These are phyloP conservation scores for Desmophyllum pertusum DNA, from an alignment of 92 coral and sea anemone genomes.

Conservation along the genomic window DNA sequence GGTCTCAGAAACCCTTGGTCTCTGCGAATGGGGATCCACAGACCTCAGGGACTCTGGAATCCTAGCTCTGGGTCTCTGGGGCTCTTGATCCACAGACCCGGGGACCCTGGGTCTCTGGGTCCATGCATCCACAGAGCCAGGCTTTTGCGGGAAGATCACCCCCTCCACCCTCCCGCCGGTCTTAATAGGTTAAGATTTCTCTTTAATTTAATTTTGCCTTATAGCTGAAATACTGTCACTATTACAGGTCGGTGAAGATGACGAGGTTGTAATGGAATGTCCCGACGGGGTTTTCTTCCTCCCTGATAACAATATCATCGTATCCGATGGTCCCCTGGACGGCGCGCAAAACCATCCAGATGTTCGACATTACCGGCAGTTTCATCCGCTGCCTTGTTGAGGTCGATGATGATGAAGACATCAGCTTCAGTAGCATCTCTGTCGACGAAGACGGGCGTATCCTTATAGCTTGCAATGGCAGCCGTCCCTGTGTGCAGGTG, in stretches of 20 bases:
- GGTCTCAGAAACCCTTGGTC: too few species aligned
- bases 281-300: slow-evolving; percentile 80
- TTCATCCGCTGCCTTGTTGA: slow-evolving; percentile 70
- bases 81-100: too few species aligned
- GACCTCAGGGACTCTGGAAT: too few species aligned
- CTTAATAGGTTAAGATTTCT: too few species aligned
- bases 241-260: slow-evolving; percentile 61
- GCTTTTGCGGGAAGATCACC: too few species aligned
- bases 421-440: slow-evolving; percentile 64
- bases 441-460: slow-evolving; percentile 71
- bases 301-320: slow-evolving; percentile 69
- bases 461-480: slow-evolving; percentile 70
- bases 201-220: too few species aligned
- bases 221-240: too few species aligned
- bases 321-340: slow-evolving; percentile 83
- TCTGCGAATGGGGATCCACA: too few species aligned
- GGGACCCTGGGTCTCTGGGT: too few species aligned
- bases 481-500: slow-evolving; percentile 66
- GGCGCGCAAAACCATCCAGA: slow-evolving; percentile 73
- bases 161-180: neutral
- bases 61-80: too few species aligned
- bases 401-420: slow-evolving; percentile 53
- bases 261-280: slow-evolving; percentile 65
- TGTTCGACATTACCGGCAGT: slow-evolving; percentile 70
- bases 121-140: too few species aligned